Base-by-base conservation (phyloP, 2,113 vertebrate genomes). In the Dicaeum eximium region DNA sequence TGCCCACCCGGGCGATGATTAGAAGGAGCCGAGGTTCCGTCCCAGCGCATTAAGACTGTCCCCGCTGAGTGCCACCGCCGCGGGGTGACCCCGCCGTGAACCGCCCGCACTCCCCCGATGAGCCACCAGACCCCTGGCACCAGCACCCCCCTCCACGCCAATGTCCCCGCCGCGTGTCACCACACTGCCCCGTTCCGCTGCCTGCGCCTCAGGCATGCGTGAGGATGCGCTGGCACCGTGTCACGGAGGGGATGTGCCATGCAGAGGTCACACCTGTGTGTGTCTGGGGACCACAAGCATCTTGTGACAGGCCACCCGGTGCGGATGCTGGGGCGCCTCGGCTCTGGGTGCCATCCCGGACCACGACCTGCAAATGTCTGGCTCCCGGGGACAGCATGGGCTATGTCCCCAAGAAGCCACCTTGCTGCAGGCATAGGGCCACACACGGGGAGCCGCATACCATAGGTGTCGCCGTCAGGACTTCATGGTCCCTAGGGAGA, bases 21-120 rank as follows among this genome's bases (percentile, higher is more conserved):
- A 48, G 62, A 80, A 60, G 42, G 28, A 91, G 50, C 69, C 4
- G 50, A 51, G 60, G 78, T 44, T 57, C 60, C 1, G 50, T 87
- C 90, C 42, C 31, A 66, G 42, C 28, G 20, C 73, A 86, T 91
- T 89, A 91, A 31, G 50, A 10, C 72, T 45, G 84, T 88, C 38
- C 80, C 58, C 1, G 35, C 58, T 83, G 79, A 86, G 80, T 38
- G 64, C 67, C 87, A 72, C 64, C 3, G 45, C 87, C 21, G 62
- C 50, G 3, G 73, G 85, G 88, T 91, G 92, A 94, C 88, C 94
- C 45, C 3, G n/a, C 72, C 10, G 4, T 93, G 87, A 96, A 86
- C 95, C 10, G 2, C 27, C 31, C 23, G 2, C 5, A 6, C 11
- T 9, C 25, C 38, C 73, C 35, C 65, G 3, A 31, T 0, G 1